Base-by-base conservation (phyloP, 2,113 vertebrate genomes). In the Apaloderma vittatum region DNA sequence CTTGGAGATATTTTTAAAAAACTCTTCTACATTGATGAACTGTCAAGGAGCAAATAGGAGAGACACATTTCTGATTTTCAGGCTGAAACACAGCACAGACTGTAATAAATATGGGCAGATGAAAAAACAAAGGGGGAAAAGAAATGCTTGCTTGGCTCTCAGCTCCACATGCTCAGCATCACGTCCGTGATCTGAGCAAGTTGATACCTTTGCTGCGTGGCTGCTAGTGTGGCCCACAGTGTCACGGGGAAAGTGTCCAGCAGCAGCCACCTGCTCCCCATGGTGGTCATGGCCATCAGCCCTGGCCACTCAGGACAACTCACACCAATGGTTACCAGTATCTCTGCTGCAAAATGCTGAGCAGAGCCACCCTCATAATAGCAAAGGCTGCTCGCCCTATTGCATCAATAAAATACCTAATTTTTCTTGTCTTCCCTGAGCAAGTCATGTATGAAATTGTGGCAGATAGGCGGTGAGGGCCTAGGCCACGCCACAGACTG, bases 81-180 rank as follows among this genome's bases (percentile, higher is more conserved):
- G 59, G 54, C 79, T 90, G 95, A 94, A 97, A 93, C 85, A 92
- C 86, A 91, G 63, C 86, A 67, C 51, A 73, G 2, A 48, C 88
- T 1, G 0, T 55, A 75, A 93, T 4, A 73, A 94, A 48, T 34
- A 79, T 55, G 84, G 54, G 61, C 49, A 76, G 80, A 86, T 91
- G 59, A 73, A 94, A 96, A 94, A 96, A 94, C 74, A 62, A 83
- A 90, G 75, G 6, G 26, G 57, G 71, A 62, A 67, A 45, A 67
- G 15, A 12, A 36, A 20, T 9, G 5, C 36, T 75, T 51, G 22
- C 75, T 75, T 3, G 4, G 62, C 40, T 94, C 48, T 67, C 8
- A 18, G 32, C 61, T 81, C 85, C 71, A 24, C 5, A 2, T 3
- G 2, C 81, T 68, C 6, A 3, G 43, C 72, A 37, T 29, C 4